phyloP scores from a whole-genome alignment of 2,888 invertebrate species.

The Leptinotarsa juncta region DNA sequence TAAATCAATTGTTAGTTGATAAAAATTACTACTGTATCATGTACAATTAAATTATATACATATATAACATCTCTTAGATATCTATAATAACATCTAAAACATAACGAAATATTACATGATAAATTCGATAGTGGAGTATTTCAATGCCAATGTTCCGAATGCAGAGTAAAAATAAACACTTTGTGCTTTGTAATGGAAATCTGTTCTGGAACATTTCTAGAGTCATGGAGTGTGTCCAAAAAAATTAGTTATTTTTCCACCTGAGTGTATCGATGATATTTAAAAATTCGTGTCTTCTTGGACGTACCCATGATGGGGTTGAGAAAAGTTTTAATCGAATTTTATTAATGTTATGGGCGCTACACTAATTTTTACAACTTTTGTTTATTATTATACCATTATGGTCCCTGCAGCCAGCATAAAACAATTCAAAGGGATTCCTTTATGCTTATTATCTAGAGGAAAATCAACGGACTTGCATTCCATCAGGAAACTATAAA shows the following conservation, averaged over 20 bases:
- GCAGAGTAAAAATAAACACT: background rate
- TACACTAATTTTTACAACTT: constrained; percentile 22
- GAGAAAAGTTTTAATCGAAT: background rate
- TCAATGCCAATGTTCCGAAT: constrained; percentile 34
- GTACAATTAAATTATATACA: constrained; percentile 32
- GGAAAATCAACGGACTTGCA: background rate
- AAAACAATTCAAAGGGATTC: constrained; percentile 26
- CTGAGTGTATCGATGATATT: background rate
- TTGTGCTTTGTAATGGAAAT: background rate
- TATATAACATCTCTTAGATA: constrained; percentile 33
- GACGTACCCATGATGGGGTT: background rate
- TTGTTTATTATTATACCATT: constrained; percentile 23
- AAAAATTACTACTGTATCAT: constrained; percentile 14
- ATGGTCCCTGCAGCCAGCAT: constrained; percentile 46
- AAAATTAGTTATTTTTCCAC: background rate
- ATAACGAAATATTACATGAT: constrained; percentile 21
- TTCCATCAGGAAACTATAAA: background rate
- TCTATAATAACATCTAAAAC: constrained; percentile 22
- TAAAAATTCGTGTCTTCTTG: background rate
- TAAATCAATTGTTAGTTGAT: background rate
- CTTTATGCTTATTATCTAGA: constrained; percentile 8
- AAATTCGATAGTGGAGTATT: constrained; percentile 33
- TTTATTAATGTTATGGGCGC: background rate
- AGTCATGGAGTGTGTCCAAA: no score
- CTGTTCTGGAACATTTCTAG: background rate